Evolutionary conservation across 1,140 invertebrate genomes (phyloP).

Genomic region (Mizuhopecten yessoensis): DNA sequence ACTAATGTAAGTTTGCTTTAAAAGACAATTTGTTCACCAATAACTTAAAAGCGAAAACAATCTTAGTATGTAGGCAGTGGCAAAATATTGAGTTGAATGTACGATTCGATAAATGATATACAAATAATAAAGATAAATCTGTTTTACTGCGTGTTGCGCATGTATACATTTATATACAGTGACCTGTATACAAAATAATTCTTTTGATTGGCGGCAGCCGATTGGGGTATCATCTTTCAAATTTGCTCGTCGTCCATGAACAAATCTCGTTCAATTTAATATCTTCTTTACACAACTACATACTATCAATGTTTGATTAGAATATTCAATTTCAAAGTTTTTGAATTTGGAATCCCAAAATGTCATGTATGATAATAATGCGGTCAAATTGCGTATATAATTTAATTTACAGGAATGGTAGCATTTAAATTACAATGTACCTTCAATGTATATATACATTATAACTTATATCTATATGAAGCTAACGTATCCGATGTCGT

Average conservation of each 20-base stretch:
- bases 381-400: conserved; percentile 23
- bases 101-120: neutral
- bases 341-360: conserved; percentile 15
- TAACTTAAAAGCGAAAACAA: neutral
- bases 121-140: neutral
- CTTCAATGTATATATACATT: neutral
- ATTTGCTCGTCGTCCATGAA: conserved; percentile 9
- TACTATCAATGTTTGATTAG: conserved; percentile 26
- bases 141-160: neutral
- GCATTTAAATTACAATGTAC: conserved; percentile 18
- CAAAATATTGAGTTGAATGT: neutral
- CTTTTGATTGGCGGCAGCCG: conserved; percentile 8
- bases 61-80: too few relatives aligned
- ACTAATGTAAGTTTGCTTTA: too few relatives aligned
- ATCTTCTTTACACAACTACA: neutral
- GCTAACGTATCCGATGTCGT: neutral
- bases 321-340: conserved; percentile 36
- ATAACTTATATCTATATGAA: neutral
- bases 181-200: neutral
- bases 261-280: neutral
- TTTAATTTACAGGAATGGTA: neutral
- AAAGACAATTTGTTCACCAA: too few relatives aligned
- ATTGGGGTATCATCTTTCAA: conserved; percentile 7
- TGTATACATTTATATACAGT: neutral
- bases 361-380: neutral